phyloP scores from a whole-genome alignment of 2,797 vertebrate species.

The Picus viridis region DNA sequence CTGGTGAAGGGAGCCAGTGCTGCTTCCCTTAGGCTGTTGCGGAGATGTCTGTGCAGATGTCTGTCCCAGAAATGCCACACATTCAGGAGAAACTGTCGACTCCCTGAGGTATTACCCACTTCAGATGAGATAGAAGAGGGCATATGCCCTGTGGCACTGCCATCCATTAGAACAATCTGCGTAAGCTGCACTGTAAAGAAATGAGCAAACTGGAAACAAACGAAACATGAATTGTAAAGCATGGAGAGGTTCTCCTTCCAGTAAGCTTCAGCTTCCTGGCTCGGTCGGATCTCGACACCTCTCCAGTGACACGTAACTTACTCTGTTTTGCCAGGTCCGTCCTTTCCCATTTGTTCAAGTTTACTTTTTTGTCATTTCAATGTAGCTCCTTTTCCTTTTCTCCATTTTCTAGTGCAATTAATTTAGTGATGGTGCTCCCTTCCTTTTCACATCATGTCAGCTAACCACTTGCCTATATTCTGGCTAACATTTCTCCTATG shows the following conservation, averaged over 20 bases:
- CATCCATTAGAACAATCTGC: constrained; percentile 15
- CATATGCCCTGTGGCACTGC: constrained; percentile 24
- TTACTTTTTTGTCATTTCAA: constrained; percentile 22
- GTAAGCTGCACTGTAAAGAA: not conserved
- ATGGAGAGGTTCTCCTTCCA: not conserved
- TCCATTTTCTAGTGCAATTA: not conserved
- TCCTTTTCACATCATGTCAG: not conserved
- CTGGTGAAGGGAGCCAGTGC: not conserved
- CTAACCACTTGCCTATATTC: not conserved
- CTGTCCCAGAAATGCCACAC: constrained; percentile 56
- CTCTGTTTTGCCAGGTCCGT: constrained; percentile 22
- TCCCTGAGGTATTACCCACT: constrained; percentile 21
- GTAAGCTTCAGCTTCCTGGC: not conserved
- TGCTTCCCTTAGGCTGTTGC: constrained; percentile 8
- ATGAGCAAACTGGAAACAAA: not conserved
- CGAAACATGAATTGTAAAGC: not conserved
- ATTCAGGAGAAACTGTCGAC: constrained; percentile 12
- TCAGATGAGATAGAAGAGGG: not conserved
- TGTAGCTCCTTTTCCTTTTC: not conserved
- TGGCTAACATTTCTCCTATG: not conserved
- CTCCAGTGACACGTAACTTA: not conserved
- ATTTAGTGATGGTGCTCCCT: not conserved
- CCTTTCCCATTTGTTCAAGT: constrained; percentile 28
- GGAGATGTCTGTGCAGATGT: constrained; percentile 37
- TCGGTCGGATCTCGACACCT: not conserved